Evolutionary conservation across 2,888 invertebrate species (phyloP), one percentile per base, ranked within the genome.

Genomic region (Ormyrus pomaceus): DNA sequence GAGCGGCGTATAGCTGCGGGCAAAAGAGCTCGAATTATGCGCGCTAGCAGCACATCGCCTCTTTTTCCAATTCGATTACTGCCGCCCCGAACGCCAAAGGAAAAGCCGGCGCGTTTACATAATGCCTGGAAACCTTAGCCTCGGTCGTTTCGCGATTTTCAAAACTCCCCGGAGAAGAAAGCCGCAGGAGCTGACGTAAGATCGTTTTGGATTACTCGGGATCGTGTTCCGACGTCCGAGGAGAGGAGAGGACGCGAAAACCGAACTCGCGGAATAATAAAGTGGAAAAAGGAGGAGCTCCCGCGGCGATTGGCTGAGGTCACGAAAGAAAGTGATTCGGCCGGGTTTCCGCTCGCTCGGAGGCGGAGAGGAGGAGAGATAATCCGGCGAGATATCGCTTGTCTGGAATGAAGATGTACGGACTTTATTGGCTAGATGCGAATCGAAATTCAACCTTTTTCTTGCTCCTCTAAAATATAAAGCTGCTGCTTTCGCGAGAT

Each of bases 141-240:
- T 34, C 34, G 34, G 34, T 61, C 61, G 19, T 61, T 61, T 61
- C 45, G 19, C 13, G 56, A 56, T 56, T 56, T 56, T 56, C 56
- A 56, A 56, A 56, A 19, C 34, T 34, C 34, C 34, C 34, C 34
- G 34, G 48, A 45, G 34, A 55, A 64, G 58, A 71, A 34, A 66
- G 59, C 65, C 66, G 48, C 66, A 53, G 48, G 34, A 68, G 66
- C 13, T 68, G 53, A 68, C 66, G 66, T 75, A 68, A 59, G 68
- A 68, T 68, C 66, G 59, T 59, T 50, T 75, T 51, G 45, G 66
- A 68, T 75, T 75, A 75, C 62, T 46, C 13, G 3, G 68, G 64
- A 75, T 75, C 75, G 46, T 61, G 68, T 75, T 68, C 59, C 13
- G 56, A 73, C 56, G 73, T 62, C 61, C 65, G 65, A 56, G 56